Percentiles rank a stretch among this genome's conserved stretches.
Evolutionary conservation across 2,888 invertebrate species (phyloP).

Genomic region (Cylloceria caligata): DNA sequence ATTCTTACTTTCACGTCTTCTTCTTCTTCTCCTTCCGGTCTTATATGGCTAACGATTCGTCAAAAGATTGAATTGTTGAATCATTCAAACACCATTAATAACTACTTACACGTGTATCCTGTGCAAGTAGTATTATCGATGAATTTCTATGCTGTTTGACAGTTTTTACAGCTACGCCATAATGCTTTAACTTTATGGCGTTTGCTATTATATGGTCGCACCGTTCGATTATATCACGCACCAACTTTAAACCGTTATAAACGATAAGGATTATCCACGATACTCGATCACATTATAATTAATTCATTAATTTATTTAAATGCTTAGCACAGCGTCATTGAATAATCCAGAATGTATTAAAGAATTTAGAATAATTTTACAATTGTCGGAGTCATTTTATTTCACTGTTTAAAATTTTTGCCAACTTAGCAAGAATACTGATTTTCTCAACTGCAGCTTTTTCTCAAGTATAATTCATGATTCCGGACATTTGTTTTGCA

Average conservation of each 20-base stretch:
- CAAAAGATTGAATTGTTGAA: too few relatives aligned
- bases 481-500: neutral
- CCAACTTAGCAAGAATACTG: neutral
- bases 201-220: neutral
- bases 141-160: neutral
- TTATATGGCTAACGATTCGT: too few relatives aligned
- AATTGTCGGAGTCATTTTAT: neutral
- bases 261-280: too few relatives aligned
- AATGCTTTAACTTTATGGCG: neutral
- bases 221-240: neutral
- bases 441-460: too few relatives aligned
- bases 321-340: neutral
- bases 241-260: neutral
- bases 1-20: too few relatives aligned
- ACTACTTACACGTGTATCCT: neutral
- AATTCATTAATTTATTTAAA: too few relatives aligned
- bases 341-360: neutral
- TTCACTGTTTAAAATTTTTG: neutral
- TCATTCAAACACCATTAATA: too few relatives aligned
- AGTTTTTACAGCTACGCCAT: neutral
- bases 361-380: neutral
- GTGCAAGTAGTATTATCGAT: constrained; percentile 4
- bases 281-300: neutral
- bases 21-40: too few relatives aligned
- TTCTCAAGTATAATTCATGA: neutral